Percentiles rank a stretch among this genome's conserved stretches.
These are phyloP conservation scores for Hirtodrosophila alboralis DNA, from an alignment of 2,888 invertebrate genomes.

Conservation along the genomic window DNA sequence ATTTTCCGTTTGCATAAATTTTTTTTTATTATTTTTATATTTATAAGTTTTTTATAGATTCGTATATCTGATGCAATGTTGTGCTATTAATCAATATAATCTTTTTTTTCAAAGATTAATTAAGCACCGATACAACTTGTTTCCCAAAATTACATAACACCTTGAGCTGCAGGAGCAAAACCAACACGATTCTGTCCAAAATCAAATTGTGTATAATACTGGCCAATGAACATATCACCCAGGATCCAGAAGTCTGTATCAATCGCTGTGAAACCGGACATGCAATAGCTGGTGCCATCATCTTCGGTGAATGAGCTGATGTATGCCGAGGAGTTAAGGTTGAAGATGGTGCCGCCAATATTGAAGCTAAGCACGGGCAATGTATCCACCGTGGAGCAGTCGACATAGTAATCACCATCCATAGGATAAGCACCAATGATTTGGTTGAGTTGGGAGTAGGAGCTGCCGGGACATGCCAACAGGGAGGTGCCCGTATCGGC, in stretches of 20 bases:
- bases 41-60: not conserved
- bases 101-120: not conserved
- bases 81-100: constrained; percentile 1
- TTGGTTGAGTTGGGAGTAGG: constrained; percentile 90
- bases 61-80: too few relatives aligned
- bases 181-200: constrained; percentile 92
- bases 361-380: constrained; percentile 91
- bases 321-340: constrained; percentile 92
- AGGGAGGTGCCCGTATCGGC: constrained; percentile 98
- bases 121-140: not conserved
- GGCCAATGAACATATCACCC: constrained; percentile 97
- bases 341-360: constrained; percentile 90
- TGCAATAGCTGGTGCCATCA: constrained; percentile 88
- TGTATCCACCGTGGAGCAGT: constrained; percentile 89
- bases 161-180: constrained; percentile 87
- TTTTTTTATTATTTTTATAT: not conserved
- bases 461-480: constrained; percentile 90
- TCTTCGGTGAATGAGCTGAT: constrained; percentile 84
- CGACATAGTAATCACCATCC: constrained; percentile 85
- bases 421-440: constrained; percentile 88
- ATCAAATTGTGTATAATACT: constrained; percentile 97
- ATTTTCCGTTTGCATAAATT: not conserved
- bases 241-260: constrained; percentile 94
- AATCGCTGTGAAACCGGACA: constrained; percentile 95
- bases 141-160: not conserved